Evolutionary conservation across 1,140 invertebrate species (phyloP), one percentile per base, ranked within the genome.

Genomic region (Neodiprion pinetum): DNA sequence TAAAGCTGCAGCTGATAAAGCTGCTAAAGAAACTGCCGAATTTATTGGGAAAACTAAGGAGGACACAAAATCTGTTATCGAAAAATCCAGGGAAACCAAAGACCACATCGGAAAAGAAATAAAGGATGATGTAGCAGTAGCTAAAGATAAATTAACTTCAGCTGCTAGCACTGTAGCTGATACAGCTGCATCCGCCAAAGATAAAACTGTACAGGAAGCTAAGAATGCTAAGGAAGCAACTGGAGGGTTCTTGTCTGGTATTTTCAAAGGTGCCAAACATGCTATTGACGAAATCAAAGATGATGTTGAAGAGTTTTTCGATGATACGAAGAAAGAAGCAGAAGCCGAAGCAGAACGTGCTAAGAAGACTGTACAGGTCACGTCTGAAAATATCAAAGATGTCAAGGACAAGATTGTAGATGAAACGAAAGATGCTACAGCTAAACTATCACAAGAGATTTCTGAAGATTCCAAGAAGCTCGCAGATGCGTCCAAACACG

Each of bases 401-500:
- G 40, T 71, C 8, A 74, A 76, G 48, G 50, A 71, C 48, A 74
- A 72, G 40, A 47, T 23, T 12, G 67, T 69, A 4, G 9, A 74
- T 9, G 40, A 11, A 14, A 21, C 67, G 11, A 69, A 69, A 11
- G 17, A 61, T 61, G n/a, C 53, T 14, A 17, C 72, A 5, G 76
- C 75, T 1, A 78, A 78, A 50, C 48, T 76, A 5, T 48, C 23
- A 1, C 66, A 80, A 0, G 70, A 75, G 66, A 74, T 80, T 23
- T 69, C 76, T 0, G 67, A 77, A 12, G 73, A 74, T 17, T 23
- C 49, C 1, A 67, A 76, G 3, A 78, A 74, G 21, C 65, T 78
- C 2, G 67, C 82, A 14, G 79, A 85, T 49, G 76, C 79, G 17
- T 48, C 67, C 14, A 67, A 66, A 48, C 5, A 12, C n/a, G 67